phyloP scores from a whole-genome alignment of 1,140 invertebrate genomes.

The Drosophila arawakana region DNA sequence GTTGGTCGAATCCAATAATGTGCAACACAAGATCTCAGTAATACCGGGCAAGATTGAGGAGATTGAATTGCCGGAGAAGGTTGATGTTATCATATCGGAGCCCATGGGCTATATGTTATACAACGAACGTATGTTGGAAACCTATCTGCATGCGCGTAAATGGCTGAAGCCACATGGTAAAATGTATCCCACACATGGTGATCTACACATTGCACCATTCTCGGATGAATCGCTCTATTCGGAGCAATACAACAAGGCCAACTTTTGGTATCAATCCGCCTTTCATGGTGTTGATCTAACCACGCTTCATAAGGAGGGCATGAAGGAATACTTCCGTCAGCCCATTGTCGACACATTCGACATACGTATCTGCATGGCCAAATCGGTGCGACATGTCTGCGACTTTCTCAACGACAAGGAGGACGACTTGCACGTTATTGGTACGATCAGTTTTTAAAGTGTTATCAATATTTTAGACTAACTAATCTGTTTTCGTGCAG shows the following conservation, averaged over 20 bases:
- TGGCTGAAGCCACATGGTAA: conserved; percentile 96
- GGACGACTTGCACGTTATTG: conserved; percentile 97
- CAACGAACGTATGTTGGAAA: conserved; percentile 99
- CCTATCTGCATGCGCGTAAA: conserved; percentile 99
- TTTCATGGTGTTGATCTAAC: conserved; percentile 99
- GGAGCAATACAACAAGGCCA: conserved; percentile 99
- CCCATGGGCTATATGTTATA: conserved; percentile 99
- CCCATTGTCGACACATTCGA: conserved; percentile 99
- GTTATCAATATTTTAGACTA: not conserved
- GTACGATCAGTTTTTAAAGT: conserved; percentile 80
- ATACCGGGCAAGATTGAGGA: conserved; percentile 99
- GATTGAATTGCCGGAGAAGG: conserved; percentile 96
- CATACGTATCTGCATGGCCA: conserved; percentile 98
- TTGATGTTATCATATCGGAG: conserved; percentile 99
- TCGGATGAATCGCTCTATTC: conserved; percentile 98
- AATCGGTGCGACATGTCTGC: conserved; percentile 97
- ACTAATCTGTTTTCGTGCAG: conserved; percentile 70
- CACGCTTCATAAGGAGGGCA: conserved; percentile 94
- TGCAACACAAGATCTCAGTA: conserved; percentile 94
- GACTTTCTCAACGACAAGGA: conserved; percentile 97
- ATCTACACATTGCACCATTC: conserved; percentile 99
- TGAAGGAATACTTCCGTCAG: conserved; percentile 99
- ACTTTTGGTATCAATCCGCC: conserved; percentile 99
- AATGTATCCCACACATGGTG: conserved; percentile 98
- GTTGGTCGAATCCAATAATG: conserved; percentile 95